phyloP scores from a whole-genome alignment of 2,113 vertebrate genomes.

The Zosterops hypoxanthus region DNA sequence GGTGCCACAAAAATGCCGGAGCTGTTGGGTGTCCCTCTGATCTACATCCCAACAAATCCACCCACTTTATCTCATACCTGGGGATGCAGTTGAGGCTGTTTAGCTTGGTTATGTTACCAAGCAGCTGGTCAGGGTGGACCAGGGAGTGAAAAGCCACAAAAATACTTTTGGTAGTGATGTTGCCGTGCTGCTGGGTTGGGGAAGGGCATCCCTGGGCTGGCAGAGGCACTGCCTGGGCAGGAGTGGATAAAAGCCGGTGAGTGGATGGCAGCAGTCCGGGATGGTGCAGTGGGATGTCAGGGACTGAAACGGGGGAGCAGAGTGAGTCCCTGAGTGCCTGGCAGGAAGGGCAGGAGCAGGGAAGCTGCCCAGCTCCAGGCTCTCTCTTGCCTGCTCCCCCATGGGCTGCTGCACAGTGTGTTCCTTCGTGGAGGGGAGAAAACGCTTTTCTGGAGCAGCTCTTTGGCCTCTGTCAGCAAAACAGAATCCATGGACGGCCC shows the following conservation, averaged over 20 bases:
- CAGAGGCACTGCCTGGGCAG: background rate
- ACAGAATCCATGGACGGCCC: background rate
- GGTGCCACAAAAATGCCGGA: background rate
- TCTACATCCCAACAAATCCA: background rate
- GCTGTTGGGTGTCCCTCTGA: background rate
- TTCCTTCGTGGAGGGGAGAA: background rate
- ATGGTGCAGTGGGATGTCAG: background rate
- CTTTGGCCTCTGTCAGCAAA: background rate
- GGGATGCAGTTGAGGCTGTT: background rate
- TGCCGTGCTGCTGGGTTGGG: background rate
- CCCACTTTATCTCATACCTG: background rate
- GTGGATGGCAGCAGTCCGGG: background rate
- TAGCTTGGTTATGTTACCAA: background rate
- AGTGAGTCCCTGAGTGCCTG: rapidly evolving
- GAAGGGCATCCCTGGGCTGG: background rate
- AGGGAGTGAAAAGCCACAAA: background rate
- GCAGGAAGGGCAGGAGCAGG: background rate
- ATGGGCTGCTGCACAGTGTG: rapidly evolving
- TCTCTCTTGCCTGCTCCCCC: background rate
- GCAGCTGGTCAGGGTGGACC: background rate
- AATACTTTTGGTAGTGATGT: background rate
- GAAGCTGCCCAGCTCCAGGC: background rate
- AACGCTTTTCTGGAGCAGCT: background rate
- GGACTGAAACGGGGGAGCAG: background rate
- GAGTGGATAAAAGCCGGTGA: rapidly evolving